Base-by-base conservation (phyloP, 2,113 vertebrate genomes). In the Atractosteus spatula region DNA sequence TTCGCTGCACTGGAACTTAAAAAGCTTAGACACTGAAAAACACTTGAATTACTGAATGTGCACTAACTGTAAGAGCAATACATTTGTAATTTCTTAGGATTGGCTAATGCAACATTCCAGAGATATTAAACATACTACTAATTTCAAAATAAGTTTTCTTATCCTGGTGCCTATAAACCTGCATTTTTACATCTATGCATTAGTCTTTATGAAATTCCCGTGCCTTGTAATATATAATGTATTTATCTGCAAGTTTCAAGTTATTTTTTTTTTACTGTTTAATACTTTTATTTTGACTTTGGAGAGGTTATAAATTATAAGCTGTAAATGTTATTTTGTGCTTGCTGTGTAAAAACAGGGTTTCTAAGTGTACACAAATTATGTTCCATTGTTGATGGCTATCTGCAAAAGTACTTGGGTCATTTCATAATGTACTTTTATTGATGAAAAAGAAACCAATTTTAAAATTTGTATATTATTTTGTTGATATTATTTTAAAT, bases 281-380 rank as follows among this genome's bases (percentile, higher is more conserved):
- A 73, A 74, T 45, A 80, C 13, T 47, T 62, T 64, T 73, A 76
- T 43, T 72, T 81, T 78, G 75, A 13, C 41, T 69, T 55, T 69
- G 66, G 51, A 78, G 76, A 78, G 75, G 43, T 59, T 14, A 74
- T 89, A 84, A 85, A 80, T 90, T 89, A 84, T 87, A 90, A 84
- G 79, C 64, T 94, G 92, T 94, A 95, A 85, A 92, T 92, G 47
- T 51, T 93, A 88, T 93, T 88, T 88, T 86, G 80, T 82, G 90
- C 76, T 92, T 94, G 93, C 91, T 72, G 92, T 94, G 93, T 85
- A 93, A 80, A 84, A 87, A 85, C 87, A 83, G 71, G 81, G 78
- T 81, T 75, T 77, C 66, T 69, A 80, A 78, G 73, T 68, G 80
- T 71, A 55, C 41, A 57, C 29, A 57, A 69, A 43, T 57, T 69